A percentile compares a stretch with the other conserved stretches of the same genome.
These are phyloP conservation scores for Botia almorhae DNA, from an alignment of 2,797 vertebrate genomes.

Conservation along the genomic window DNA sequence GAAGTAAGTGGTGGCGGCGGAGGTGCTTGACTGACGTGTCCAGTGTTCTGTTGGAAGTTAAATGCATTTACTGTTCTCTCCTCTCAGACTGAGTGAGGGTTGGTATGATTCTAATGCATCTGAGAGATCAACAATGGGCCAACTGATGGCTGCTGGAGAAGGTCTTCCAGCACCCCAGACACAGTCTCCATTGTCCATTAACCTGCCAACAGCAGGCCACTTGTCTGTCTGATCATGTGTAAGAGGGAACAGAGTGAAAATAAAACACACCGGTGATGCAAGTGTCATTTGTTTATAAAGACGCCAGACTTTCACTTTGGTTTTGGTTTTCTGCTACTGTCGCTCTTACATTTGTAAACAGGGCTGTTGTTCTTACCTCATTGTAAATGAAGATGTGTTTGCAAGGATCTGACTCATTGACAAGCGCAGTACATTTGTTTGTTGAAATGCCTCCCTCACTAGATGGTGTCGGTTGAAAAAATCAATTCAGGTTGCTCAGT, in stretches of 20 bases:
- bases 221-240: conserved; percentile 64
- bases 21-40: conserved; percentile 40
- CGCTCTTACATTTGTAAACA: conserved; percentile 31
- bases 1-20: conserved; percentile 28
- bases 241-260: conserved; percentile 46
- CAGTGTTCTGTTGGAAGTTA: conserved; percentile 55
- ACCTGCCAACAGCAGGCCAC: conserved; percentile 48
- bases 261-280: conserved; percentile 16
- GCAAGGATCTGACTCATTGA: conserved; percentile 28
- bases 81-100: conserved; percentile 43
- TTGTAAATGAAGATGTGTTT: conserved; percentile 34
- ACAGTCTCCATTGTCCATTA: conserved; percentile 60
- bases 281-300: conserved; percentile 39
- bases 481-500: conserved; percentile 39
- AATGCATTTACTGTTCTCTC: conserved; percentile 55
- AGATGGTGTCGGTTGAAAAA: conserved; percentile 35
- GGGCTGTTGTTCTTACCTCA: conserved; percentile 20
- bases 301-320: conserved; percentile 42
- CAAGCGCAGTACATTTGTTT: conserved; percentile 51
- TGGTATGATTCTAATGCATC: conserved; percentile 60
- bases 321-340: neutral
- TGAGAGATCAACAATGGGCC: conserved; percentile 51
- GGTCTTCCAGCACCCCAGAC: conserved; percentile 51
- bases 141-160: conserved; percentile 33
- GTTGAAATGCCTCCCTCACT: conserved; percentile 23